A percentile compares a stretch with the other conserved stretches of the same genome.
phyloP scores from a whole-genome alignment of 2,797 vertebrate species.

The Sebastiscus albofasciatus region DNA sequence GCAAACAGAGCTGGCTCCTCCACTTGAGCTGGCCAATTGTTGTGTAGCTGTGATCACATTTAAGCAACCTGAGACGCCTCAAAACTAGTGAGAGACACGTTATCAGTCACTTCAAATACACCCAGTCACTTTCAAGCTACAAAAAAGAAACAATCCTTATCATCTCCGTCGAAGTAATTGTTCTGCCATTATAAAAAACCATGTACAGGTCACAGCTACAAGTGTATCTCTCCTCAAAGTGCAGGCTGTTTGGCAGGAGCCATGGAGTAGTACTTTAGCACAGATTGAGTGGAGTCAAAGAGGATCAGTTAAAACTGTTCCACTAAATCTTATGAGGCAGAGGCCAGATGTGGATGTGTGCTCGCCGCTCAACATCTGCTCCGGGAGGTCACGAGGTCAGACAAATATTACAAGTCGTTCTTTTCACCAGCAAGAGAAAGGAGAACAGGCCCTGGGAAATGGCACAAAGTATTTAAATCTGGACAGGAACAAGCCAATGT shows the following conservation, averaged over 20 bases:
- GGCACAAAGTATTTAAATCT: constrained; percentile 6
- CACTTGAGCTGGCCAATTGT: constrained; percentile 42
- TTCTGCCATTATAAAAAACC: background rate
- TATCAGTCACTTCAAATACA: constrained; percentile 1
- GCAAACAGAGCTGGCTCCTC: constrained; percentile 8
- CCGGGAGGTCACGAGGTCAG: constrained; percentile 20
- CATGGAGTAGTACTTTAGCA: constrained; percentile 16
- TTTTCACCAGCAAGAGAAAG: constrained; percentile 26
- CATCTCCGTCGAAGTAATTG: background rate
- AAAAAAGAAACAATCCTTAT: background rate
- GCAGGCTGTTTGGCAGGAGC: constrained; percentile 18
- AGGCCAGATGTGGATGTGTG: constrained; percentile 34
- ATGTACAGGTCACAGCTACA: background rate
- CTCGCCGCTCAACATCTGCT: constrained; percentile 55
- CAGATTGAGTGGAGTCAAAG: constrained; percentile 47
- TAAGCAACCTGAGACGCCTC: background rate
- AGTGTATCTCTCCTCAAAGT: constrained; percentile 15
- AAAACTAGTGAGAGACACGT: background rate
- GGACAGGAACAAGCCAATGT: constrained; percentile 1
- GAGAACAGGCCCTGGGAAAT: constrained; percentile 7
- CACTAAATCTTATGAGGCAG: constrained; percentile 48
- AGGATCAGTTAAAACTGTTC: constrained; percentile 59
- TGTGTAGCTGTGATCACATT: constrained; percentile 15
- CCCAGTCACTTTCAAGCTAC: background rate
- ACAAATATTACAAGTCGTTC: constrained; percentile 35